Percentiles rank a stretch among this genome's conserved stretches.
Evolutionary conservation across 1,140 invertebrate species (phyloP).

Genomic region (Trichonephila inaurata): DNA sequence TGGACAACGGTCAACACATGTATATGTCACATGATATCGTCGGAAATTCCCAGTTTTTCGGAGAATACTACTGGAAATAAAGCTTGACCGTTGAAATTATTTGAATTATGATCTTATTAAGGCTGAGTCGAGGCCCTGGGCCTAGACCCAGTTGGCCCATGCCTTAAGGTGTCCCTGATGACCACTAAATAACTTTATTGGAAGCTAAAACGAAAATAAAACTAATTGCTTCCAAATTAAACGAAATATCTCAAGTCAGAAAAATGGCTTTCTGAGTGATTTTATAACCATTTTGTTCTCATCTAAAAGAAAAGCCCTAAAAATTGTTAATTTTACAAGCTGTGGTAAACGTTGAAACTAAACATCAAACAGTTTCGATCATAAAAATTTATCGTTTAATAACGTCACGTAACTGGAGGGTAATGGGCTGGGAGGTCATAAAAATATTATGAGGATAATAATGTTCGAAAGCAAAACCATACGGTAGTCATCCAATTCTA

Average conservation of each 20-base stretch:
- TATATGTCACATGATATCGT: no score
- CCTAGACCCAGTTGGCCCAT: no score
- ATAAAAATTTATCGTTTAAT: slow-evolving; percentile 4
- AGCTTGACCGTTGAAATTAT: no score
- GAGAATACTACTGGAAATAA: no score
- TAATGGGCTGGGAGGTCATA: neutral
- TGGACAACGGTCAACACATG: no score
- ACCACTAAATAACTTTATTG: no score
- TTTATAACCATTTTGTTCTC: no score
- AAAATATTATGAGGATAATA: neutral
- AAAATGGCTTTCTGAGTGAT: no score
- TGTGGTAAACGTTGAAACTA: neutral
- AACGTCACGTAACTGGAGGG: neutral
- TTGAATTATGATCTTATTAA: no score
- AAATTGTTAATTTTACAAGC: neutral
- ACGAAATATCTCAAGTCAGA: neutral
- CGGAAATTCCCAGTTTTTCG: no score
- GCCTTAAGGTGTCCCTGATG: no score
- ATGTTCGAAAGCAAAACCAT: neutral
- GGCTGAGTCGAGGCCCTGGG: no score
- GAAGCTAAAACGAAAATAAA: neutral
- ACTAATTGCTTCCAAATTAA: neutral
- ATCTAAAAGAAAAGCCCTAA: neutral
- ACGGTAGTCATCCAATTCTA: neutral
- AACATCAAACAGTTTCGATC: neutral